Conservation (phyloP, 2,113 vertebrate genomes). For the Otolemur garnettii region DNA sequence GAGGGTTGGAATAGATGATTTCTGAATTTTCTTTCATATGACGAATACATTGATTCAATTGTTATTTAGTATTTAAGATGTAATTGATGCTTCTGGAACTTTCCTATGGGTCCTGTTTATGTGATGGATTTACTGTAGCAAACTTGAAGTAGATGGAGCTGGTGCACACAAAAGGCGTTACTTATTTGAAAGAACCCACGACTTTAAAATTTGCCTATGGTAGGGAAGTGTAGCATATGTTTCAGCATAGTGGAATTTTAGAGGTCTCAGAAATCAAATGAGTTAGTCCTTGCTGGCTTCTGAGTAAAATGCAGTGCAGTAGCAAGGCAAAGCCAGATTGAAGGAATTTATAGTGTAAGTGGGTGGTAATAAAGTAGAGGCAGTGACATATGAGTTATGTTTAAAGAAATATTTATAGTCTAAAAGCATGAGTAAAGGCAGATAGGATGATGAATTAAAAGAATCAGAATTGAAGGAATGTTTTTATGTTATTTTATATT, state of each 20-base stretch:
- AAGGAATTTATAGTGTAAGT: neutral
- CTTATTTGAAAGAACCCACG: neutral
- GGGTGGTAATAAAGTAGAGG: neutral
- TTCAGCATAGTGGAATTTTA: constrained; percentile 10
- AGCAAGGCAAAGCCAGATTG: neutral
- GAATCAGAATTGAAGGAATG: neutral
- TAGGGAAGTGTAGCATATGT: neutral
- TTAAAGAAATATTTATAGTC: constrained; percentile 39
- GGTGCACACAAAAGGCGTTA: neutral
- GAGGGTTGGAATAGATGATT: neutral
- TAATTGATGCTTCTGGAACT: neutral
- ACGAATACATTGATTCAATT: constrained; percentile 12
- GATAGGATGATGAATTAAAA: neutral
- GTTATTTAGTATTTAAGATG: neutral
- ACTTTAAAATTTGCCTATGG: neutral
- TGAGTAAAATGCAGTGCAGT: neutral
- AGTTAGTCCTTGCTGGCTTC: neutral
- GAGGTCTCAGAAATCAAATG: neutral
- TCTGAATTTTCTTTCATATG: constrained; percentile 46
- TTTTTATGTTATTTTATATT: neutral
- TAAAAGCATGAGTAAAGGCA: neutral
- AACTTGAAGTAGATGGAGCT: neutral
- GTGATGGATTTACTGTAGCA: neutral
- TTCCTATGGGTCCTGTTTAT: neutral
- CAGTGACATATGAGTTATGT: neutral